phyloP scores from a whole-genome alignment of 1,140 invertebrate species.

The Batillaria attramentaria region DNA sequence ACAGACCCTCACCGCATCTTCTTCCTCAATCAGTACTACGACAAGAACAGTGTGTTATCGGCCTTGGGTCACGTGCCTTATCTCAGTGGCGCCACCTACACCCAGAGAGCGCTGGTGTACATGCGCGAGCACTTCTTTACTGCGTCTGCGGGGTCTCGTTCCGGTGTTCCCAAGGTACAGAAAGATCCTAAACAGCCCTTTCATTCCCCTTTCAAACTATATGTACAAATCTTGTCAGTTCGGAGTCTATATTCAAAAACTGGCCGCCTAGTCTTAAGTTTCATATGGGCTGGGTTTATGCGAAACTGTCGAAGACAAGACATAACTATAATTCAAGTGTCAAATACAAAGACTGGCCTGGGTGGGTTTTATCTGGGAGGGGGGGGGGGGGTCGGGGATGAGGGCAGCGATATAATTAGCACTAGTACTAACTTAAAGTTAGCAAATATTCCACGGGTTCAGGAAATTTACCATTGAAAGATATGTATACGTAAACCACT shows the following conservation, averaged over 20 bases:
- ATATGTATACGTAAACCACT: no score
- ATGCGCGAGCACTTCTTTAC: conserved; percentile 10
- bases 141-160: not conserved
- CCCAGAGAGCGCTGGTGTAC: conserved; percentile 26
- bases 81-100: conserved; percentile 40
- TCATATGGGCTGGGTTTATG: no score
- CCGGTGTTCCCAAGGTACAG: not conserved
- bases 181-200: not conserved
- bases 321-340: not conserved
- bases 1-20: conserved; percentile 5
- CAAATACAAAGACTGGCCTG: not conserved
- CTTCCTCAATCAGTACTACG: conserved; percentile 1
- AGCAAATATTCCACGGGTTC: no score
- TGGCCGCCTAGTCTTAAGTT: no score
- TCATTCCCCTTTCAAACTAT: not conserved
- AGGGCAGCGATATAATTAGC: no score
- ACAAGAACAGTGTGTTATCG: conserved; percentile 2
- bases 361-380: no score
- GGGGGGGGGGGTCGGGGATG: no score
- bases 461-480: no score
- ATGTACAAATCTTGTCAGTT: no score
- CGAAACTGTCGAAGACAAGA: not conserved
- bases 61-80: conserved; percentile 37
- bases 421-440: no score
- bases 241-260: no score